These are phyloP conservation scores for Coelogynopora nodosa DNA, from an alignment of 2,888 invertebrate species.

Conservation along the genomic window DNA sequence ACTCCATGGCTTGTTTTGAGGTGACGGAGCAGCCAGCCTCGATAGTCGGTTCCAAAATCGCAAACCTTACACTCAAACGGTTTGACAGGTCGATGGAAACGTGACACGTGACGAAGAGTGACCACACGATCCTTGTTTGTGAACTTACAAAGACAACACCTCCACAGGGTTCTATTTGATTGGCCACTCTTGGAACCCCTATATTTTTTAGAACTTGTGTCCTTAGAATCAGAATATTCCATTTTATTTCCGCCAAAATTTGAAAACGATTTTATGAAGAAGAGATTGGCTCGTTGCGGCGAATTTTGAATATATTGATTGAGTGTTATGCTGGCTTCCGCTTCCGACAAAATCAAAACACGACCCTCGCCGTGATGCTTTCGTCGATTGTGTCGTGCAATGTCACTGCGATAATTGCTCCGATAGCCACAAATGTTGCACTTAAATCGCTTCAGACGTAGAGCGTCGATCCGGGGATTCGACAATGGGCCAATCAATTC, in stretches of 20 bases:
- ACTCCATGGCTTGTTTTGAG: constrained; percentile 49
- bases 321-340: constrained; percentile 47
- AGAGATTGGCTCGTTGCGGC: constrained; percentile 21
- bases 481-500: not conserved
- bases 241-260: not conserved
- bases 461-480: constrained; percentile 42
- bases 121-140: not conserved
- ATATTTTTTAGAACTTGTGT: not conserved
- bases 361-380: constrained; percentile 51
- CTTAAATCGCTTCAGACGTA: constrained; percentile 74
- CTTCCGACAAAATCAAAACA: constrained; percentile 51
- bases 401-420: constrained; percentile 94
- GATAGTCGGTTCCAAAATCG: constrained; percentile 59
- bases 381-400: constrained; percentile 82
- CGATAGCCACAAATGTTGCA: constrained; percentile 89
- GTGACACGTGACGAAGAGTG: constrained; percentile 8
- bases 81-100: constrained; percentile 47
- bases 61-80: constrained; percentile 57
- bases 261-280: not conserved
- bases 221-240: constrained; percentile 5
- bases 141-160: constrained; percentile 31
- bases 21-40: constrained; percentile 59
- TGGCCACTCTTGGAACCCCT: not conserved
- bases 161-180: not conserved
- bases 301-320: constrained; percentile 36